Base-by-base conservation (phyloP, 2,797 vertebrate genomes). In the Lacerta agilis region DNA sequence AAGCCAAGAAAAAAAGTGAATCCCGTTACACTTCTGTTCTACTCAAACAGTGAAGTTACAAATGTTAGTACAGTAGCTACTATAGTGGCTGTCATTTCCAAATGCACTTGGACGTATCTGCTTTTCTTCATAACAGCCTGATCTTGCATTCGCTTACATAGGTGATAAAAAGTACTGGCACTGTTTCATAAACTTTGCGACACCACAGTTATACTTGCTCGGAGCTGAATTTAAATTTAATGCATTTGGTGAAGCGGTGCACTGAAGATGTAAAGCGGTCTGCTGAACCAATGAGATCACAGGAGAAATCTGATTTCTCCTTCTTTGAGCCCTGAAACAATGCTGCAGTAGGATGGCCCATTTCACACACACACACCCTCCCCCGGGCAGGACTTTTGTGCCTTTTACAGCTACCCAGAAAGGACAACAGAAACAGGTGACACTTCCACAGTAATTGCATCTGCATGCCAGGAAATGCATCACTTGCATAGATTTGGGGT, bases 1-100 rank as follows among this genome's bases (percentile, higher is more conserved):
- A 90, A 94, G 83, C 85, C 93, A 92, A 93, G 75, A 86, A 94
- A 25, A 90, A 94, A 89, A 92, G 77, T 89, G 87, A 90, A 85
- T 17, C 71, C 82, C 13, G 0, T 55, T 55, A 83, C 61, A 64
- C 5, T 88, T 79, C 61, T 94, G 76, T 36, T 81, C 90, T 69
- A 94, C 43, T n/a, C 6, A 79, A 92, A 93, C 86, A 25, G 64
- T 93, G 92, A 15, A 90, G 76, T 25, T 36, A 94, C 89, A 5
- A 33, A 82, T 3, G 13, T 27, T 36, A 64, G 55, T 49, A 27
- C 33, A 58, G 55, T 49, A 27, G 38, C 0, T 13, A 20, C 71
- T 41, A 87, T 25, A 45, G 33, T 75, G 79, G 29, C 29, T 29
- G 0, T 2, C 5, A 9, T 11, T 11, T 73, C 3, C 55, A 79